These are phyloP conservation scores for Vespertilio murinus DNA, from an alignment of 2,797 vertebrate genomes.

Conservation along the genomic window DNA sequence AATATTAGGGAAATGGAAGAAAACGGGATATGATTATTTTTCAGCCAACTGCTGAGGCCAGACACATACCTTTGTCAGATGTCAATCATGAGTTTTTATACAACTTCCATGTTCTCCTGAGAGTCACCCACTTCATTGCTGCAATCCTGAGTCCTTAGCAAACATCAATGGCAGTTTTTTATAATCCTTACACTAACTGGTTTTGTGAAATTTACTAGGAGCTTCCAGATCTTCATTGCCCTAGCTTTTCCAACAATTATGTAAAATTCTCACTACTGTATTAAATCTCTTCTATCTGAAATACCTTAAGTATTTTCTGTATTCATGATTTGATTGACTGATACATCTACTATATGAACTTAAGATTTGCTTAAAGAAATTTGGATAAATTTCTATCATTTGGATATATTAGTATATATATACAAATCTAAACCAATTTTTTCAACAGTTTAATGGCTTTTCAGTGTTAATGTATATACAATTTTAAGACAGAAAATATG, in stretches of 20 bases:
- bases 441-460: background rate
- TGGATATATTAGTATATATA: background rate
- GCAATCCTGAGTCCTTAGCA: background rate
- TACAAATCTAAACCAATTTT: background rate
- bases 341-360: background rate
- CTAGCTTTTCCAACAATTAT: background rate
- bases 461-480: background rate
- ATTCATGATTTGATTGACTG: background rate
- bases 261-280: background rate
- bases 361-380: background rate
- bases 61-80: background rate
- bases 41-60: background rate
- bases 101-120: background rate
- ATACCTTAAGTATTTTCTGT: background rate
- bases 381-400: background rate
- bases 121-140: background rate
- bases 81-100: background rate
- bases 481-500: background rate
- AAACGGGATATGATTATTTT: background rate
- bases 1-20: background rate
- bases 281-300: background rate
- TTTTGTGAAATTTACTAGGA: background rate
- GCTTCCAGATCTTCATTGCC: background rate
- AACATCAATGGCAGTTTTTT: background rate
- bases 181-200: background rate